Base-by-base conservation (phyloP, 1,140 invertebrate species). In the Globodera rostochiensis region DNA sequence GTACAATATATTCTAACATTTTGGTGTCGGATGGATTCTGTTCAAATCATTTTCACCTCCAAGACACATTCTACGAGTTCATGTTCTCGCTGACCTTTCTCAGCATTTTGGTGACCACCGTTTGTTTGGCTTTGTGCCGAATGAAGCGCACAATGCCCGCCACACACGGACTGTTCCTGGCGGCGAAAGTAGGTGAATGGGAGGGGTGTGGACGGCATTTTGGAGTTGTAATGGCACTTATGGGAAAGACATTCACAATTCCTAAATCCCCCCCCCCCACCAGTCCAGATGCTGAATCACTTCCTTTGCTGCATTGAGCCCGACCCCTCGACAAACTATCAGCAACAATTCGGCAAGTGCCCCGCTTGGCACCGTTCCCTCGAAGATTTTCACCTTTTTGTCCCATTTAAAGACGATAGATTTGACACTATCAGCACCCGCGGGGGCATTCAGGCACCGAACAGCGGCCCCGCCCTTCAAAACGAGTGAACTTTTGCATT, bases 61-160 rank as follows among this genome's bases (percentile, higher is more conserved):
- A 88, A 88, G 87, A 88, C 73, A 82, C 84, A 13, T 88, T 87
- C 84, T 89, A 89, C 77, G 88, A 89, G 75, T 83, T 88, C 71
- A 60, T 89, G 3, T 89, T 89, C 66, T 83, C 86, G 19, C 21
- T 90, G 19, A 85, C 84, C 36, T 82, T 87, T 49, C 64, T 89
- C 36, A 82, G 75, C 73, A 86, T 89, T 74, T 71, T 89, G 79
- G 82, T 89, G 6, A 90, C 88, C 13, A 66, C 89, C 13, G 67
- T 88, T n/a, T 83, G 81, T 15, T 71, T 90, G 69, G 88, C 88
- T 19, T 73, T 90, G 1, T 88, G 87, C 75, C 84, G 88, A 36
- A 76, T 88, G 67, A 82, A 85, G 53, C 81, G 88, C 8, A 90
- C 74, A 53, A 84, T 89, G 21, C 88, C 88, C 13, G 87, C 88